Percentiles rank a stretch among this genome's conserved stretches.
Evolutionary conservation across 1,140 invertebrate species (phyloP).

Genomic region (Proctacanthus coquilletti): DNA sequence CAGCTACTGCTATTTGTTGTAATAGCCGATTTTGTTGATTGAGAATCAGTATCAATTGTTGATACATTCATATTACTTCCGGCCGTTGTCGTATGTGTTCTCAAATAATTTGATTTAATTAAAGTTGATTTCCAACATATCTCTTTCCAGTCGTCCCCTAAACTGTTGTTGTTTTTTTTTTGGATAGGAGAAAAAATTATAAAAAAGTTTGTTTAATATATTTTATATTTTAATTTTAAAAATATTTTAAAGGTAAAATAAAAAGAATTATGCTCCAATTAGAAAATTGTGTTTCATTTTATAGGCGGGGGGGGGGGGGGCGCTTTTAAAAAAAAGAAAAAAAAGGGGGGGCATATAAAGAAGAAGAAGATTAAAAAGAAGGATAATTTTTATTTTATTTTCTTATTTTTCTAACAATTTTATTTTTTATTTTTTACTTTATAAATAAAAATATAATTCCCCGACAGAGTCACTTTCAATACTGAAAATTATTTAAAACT

Average conservation of each 20-base stretch:
- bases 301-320: too few species aligned
- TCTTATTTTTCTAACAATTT: not conserved
- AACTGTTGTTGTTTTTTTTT: slow-evolving; percentile 5
- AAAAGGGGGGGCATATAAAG: not conserved
- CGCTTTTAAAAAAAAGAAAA: not conserved
- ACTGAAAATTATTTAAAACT: not conserved
- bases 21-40: slow-evolving; percentile 21
- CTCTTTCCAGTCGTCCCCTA: slow-evolving; percentile 18
- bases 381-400: too few species aligned
- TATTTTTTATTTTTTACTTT: not conserved
- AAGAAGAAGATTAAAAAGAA: too few species aligned
- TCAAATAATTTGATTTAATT: slow-evolving; percentile 16
- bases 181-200: not conserved
- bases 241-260: too few species aligned
- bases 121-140: slow-evolving; percentile 19
- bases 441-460: not conserved
- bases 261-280: not conserved
- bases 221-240: not conserved
- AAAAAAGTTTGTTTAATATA: not conserved
- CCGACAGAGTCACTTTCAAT: not conserved
- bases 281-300: not conserved
- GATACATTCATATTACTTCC: slow-evolving; percentile 6
- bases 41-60: slow-evolving; percentile 16
- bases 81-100: slow-evolving; percentile 11
- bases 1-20: slow-evolving; percentile 18